Conservation (phyloP, 2,113 vertebrate genomes). For the Vidua chalybeata region DNA sequence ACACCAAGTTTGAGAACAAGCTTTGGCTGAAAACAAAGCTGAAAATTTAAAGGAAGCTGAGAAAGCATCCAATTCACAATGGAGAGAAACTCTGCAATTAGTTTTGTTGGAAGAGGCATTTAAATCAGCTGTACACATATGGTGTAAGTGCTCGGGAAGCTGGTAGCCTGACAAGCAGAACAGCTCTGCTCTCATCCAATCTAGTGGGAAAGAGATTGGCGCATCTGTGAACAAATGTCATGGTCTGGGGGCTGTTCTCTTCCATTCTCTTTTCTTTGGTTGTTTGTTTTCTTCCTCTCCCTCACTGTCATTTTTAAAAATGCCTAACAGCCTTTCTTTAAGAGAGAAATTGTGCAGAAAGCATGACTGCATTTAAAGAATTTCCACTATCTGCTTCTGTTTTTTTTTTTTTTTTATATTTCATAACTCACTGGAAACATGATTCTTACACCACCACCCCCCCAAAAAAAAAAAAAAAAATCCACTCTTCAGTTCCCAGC, state of each 20-base stretch:
- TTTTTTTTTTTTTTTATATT: neutral
- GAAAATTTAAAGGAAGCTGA: constrained; percentile 26
- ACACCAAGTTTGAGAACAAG: neutral
- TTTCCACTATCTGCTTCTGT: constrained; percentile 23
- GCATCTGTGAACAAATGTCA: constrained; percentile 32
- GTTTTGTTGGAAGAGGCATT: neutral
- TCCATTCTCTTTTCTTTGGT: neutral
- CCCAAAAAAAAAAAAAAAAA: neutral
- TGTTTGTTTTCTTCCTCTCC: neutral
- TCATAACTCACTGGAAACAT: too few species aligned
- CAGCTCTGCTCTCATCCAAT: neutral
- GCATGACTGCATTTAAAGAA: neutral
- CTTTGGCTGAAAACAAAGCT: constrained; percentile 18
- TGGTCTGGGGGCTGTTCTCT: neutral
- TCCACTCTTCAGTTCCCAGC: neutral
- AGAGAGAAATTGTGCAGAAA: neutral
- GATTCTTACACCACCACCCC: too few species aligned
- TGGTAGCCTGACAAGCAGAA: constrained; percentile 5
- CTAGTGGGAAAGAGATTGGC: neutral
- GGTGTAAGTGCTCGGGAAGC: constrained; percentile 14
- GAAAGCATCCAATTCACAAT: neutral
- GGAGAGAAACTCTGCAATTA: constrained; percentile 28
- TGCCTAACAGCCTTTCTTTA: neutral
- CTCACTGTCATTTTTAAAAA: neutral
- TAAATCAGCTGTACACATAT: neutral